phyloP scores from a whole-genome alignment of 2,797 vertebrate species.

The Crypturellus tataupa region DNA sequence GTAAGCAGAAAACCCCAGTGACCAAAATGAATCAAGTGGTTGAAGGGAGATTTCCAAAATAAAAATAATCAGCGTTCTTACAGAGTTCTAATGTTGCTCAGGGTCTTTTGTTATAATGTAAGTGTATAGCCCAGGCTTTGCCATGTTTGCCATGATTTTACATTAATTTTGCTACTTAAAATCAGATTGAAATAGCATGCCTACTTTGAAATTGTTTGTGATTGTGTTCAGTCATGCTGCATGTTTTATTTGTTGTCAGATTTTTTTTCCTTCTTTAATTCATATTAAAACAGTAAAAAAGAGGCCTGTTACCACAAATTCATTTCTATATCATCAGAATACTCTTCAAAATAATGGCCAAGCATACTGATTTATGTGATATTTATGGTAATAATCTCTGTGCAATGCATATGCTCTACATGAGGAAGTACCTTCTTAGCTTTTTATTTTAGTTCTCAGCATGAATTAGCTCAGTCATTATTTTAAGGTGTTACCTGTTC shows the following conservation, averaged over 20 bases:
- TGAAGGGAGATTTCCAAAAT: constrained; percentile 66
- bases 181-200: constrained; percentile 11
- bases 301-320: background rate
- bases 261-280: background rate
- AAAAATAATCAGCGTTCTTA: constrained; percentile 73
- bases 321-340: constrained; percentile 9
- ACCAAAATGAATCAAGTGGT: constrained; percentile 61
- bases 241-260: constrained; percentile 17
- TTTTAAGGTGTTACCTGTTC: constrained; percentile 46
- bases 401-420: constrained; percentile 7
- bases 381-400: constrained; percentile 17
- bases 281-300: background rate
- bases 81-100: constrained; percentile 59
- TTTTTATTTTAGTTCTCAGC: constrained; percentile 20
- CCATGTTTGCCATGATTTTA: constrained; percentile 44
- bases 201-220: constrained; percentile 46
- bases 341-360: constrained; percentile 55
- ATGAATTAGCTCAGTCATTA: constrained; percentile 15
- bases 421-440: background rate
- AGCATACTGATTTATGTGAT: constrained; percentile 29
- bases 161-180: constrained; percentile 43
- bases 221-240: constrained; percentile 38
- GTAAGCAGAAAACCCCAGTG: constrained; percentile 51
- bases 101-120: constrained; percentile 55
- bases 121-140: constrained; percentile 18